Base-by-base conservation (phyloP, 2,113 vertebrate genomes). In the Cololabis saira region DNA sequence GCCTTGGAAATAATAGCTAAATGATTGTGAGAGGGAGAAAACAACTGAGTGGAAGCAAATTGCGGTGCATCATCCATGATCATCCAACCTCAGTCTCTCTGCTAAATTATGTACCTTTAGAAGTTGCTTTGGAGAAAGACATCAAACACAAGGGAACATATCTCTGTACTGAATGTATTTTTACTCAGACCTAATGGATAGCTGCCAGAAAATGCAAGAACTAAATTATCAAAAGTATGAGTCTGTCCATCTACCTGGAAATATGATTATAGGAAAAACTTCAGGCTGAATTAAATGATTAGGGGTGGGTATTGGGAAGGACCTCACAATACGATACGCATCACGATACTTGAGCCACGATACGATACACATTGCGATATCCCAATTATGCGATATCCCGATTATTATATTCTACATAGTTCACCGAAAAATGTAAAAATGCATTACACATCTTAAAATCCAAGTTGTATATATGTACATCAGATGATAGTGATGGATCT, bases 41-140 rank as follows among this genome's bases (percentile, higher is more conserved):
- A 61, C 59, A 49, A 52, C 22, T 27, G 47, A 70, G 44, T 42
- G 58, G 50, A 62, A 63, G 50, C 62, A 66, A 58, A 81, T 33
- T 17, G 54, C 65, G 22, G 61, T 13, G 50, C 11, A 45, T 56
- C 10, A 54, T 68, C 56, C 49, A 37, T 17, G 2, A 4, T 57
- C 74, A 66, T 44, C 55, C 71, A 24, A 24, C 40, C 42, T 24
- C 24, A 3, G 40, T 61, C 62, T 68, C 22, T 49, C 58, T n/a
- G 64, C 48, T 76, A 80, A 67, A 75, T 79, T 40, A 80, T 41
- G 18, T 5, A 27, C 15, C 40, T 62, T 72, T 22, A n/a, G 12
- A 59, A 7, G 55, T 21, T 47, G 52, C 10, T 24, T 57, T 48
- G 13, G 33, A 47, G 22, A 47, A 65, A n/a, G n/a, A 14, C 27